phyloP scores from a whole-genome alignment of 2,797 vertebrate genomes.

The Heliangelus exortis region DNA sequence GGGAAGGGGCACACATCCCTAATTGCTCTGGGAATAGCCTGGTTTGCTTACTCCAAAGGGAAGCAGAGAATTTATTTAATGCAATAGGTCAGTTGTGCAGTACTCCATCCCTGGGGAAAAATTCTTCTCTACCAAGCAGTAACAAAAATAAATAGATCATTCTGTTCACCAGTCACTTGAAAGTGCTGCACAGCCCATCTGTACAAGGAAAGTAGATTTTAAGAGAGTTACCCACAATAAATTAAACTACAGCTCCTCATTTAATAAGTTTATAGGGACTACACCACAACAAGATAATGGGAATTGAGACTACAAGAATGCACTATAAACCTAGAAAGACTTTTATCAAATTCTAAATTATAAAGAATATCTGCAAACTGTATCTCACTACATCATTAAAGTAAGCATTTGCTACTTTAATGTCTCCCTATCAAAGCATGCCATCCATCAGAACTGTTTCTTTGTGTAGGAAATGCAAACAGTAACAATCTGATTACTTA shows the following conservation, averaged over 20 bases:
- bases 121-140: constrained; percentile 48
- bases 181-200: constrained; percentile 12
- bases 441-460: neutral
- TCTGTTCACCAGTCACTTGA: constrained; percentile 1
- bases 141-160: constrained; percentile 66
- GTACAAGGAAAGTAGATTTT: constrained; percentile 24
- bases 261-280: neutral
- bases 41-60: constrained; percentile 37
- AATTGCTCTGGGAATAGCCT: constrained; percentile 59
- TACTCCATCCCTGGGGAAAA: constrained; percentile 22
- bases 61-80: constrained; percentile 56
- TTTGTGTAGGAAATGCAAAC: neutral
- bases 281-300: constrained; percentile 29
- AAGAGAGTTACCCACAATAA: constrained; percentile 35
- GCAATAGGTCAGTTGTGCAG: constrained; percentile 59
- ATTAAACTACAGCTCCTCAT: constrained; percentile 18
- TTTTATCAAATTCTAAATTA: neutral
- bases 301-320: neutral
- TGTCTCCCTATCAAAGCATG: neutral
- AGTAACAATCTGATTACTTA: neutral
- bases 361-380: constrained; percentile 3
- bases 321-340: constrained; percentile 21
- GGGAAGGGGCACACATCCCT: constrained; percentile 8
- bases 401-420: neutral
- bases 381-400: constrained; percentile 44